These are phyloP conservation scores for Mellivora capensis DNA, from an alignment of 2,113 vertebrate species.

Conservation along the genomic window DNA sequence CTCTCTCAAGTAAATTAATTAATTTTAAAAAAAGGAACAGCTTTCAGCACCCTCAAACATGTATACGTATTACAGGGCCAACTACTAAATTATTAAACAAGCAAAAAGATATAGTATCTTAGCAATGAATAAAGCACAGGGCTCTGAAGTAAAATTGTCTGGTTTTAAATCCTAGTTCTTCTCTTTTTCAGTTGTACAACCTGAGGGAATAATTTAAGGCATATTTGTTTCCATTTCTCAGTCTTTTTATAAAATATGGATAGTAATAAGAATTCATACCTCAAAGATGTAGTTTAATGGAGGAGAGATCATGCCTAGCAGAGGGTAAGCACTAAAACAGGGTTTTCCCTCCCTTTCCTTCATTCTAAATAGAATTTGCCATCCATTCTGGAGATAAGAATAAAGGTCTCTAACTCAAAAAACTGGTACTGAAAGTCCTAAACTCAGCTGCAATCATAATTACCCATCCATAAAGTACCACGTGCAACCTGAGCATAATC, in stretches of 20 bases:
- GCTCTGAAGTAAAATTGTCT: conserved; percentile 38
- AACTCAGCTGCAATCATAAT: conserved; percentile 73
- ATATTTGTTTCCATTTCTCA: background rate
- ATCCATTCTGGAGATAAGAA: conserved; percentile 60
- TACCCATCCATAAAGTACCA: conserved; percentile 53
- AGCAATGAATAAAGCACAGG: background rate
- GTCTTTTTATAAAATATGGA: background rate
- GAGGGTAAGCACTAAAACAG: background rate
- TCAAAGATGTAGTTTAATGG: background rate
- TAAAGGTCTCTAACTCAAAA: conserved; percentile 66
- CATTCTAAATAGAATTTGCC: background rate
- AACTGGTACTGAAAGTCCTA: conserved; percentile 31
- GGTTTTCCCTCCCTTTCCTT: background rate
- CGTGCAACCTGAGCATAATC: conserved; percentile 51
- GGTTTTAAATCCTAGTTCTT: background rate
- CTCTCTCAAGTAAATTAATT: background rate
- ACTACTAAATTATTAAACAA: background rate
- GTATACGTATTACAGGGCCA: background rate
- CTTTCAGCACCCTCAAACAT: background rate
- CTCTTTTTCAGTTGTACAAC: background rate
- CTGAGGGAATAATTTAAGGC: background rate
- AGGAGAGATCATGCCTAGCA: background rate
- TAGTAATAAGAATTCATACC: background rate
- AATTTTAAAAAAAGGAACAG: background rate
- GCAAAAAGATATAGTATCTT: background rate